Base-by-base conservation (phyloP, 2,797 vertebrate species). In the Discoglossus pictus region DNA sequence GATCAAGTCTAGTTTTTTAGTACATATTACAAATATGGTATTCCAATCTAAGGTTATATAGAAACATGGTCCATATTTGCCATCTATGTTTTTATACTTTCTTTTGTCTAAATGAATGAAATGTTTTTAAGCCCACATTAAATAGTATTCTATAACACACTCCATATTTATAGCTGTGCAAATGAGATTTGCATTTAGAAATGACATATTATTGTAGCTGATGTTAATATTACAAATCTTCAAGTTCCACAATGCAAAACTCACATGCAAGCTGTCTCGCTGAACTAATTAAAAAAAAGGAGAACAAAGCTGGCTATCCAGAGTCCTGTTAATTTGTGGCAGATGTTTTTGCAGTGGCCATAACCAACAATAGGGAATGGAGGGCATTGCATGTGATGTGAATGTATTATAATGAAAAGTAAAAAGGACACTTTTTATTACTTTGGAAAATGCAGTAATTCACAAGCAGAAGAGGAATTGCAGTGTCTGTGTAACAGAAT, bases 361-460 rank as follows among this genome's bases (percentile, higher is more conserved):
- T 52, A 67, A 51, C 64, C 59, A 67, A 59, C 50, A 39, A 34
- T 16, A 8, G 4, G 7, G 15, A 61, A 27, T 46, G n/a, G 2
- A 31, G 23, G 42, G 36, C 40, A 40, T 4, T 1, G 2, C 10
- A 20, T 21, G 21, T n/a, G 51, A 48, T 13, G 23, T 21, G 40
- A 43, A 38, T 31, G 7, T 34, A 16, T 48, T 18, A 13, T 13
- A 62, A 31, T 15, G 13, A 46, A 6, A 52, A 18, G 53, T 40
- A 56, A 21, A n/a, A n/a, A 40, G 35, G 20, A 40, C 35, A 63
- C 59, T 69, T 53, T 54, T 55, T 56, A 63, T 70, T 56, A 63
- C 51, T 70, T 70, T 70, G 42, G 16, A 55, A 63, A 56, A 34
- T 70, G 17, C 25, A 15, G 43, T 70, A 63, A 62, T 55, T 70